Evolutionary conservation across 2,797 vertebrate species (phyloP).

Genomic region (Sylvia borin): DNA sequence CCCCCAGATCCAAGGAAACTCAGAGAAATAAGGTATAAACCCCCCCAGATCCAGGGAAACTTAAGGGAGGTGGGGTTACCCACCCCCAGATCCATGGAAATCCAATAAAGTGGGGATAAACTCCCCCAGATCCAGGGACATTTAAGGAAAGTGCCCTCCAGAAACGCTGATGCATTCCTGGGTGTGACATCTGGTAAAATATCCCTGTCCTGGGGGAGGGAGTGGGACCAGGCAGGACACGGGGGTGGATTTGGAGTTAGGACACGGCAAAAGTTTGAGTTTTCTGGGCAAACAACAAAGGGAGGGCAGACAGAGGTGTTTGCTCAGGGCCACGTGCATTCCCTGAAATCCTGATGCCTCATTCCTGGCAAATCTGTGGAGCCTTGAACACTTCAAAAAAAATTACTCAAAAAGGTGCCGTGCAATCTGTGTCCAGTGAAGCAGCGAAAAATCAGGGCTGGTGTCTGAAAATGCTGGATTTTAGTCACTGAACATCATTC

Average conservation of each 20-base stretch:
- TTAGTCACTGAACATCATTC: accelerated
- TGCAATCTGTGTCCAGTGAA: accelerated
- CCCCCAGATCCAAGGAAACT: neutral
- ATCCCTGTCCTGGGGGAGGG: neutral
- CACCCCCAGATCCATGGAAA: neutral
- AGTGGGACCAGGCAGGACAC: neutral
- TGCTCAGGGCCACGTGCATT: neutral
- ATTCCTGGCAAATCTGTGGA: neutral
- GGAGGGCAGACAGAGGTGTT: neutral
- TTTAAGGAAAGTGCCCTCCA: accelerated
- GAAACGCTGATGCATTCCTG: accelerated
- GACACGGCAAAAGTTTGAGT: accelerated
- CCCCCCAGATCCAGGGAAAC: accelerated
- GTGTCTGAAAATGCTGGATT: neutral
- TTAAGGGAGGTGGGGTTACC: accelerated
- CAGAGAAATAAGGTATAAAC: accelerated
- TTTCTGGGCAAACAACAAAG: neutral
- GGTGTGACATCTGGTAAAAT: neutral
- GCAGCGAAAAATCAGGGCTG: neutral
- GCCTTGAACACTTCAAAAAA: neutral
- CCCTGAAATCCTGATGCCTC: neutral
- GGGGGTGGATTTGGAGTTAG: accelerated
- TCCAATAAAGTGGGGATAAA: neutral
- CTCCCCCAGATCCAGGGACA: neutral
- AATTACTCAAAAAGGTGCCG: accelerated